Evolutionary conservation across 1,140 invertebrate species (phyloP).

Genomic region (Pseudomyrmex concolor): DNA sequence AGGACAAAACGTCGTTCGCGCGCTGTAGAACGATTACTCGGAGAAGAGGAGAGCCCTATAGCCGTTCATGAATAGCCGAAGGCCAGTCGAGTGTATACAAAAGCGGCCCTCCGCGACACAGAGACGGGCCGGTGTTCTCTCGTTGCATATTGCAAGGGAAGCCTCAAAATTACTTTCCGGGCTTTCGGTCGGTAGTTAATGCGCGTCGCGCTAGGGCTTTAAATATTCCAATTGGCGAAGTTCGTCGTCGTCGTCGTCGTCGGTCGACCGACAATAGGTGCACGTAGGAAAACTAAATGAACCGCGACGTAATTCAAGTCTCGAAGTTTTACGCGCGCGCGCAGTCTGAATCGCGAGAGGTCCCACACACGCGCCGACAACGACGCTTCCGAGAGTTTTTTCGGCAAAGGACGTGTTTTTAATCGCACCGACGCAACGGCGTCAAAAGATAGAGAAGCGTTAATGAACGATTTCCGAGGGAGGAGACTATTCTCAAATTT

Average conservation of each 20-base stretch:
- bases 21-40: constrained; percentile 45
- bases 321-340: constrained; percentile 35
- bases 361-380: not conserved
- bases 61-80: constrained; percentile 55
- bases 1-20: constrained; percentile 10
- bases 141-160: constrained; percentile 66
- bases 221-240: constrained; percentile 63
- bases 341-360: not conserved
- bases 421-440: not conserved
- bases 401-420: not conserved
- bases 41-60: not conserved
- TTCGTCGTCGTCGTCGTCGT: constrained; percentile 3
- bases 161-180: constrained; percentile 65
- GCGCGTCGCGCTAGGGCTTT: constrained; percentile 35
- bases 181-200: constrained; percentile 55
- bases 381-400: not conserved
- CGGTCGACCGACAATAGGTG: constrained; percentile 33
- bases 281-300: constrained; percentile 47
- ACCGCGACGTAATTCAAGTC: constrained; percentile 50
- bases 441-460: not conserved
- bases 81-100: constrained; percentile 40
- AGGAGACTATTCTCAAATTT: not conserved
- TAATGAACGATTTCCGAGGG: not conserved
- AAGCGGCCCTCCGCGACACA: constrained; percentile 39
- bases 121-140: constrained; percentile 40